Conservation (phyloP, 1,140 invertebrate genomes). For the Drosophila bocki region DNA sequence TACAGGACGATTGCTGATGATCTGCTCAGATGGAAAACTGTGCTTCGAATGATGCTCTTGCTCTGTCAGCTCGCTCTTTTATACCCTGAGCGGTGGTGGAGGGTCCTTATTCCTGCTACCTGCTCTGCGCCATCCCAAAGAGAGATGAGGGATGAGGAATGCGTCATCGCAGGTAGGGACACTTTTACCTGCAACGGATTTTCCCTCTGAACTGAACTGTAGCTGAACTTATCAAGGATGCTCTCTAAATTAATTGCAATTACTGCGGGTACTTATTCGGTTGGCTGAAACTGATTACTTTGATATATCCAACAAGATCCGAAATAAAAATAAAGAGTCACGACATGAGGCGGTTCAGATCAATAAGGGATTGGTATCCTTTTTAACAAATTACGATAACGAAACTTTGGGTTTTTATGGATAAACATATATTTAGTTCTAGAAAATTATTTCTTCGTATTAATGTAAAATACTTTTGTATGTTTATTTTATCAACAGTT, state of each 20-base stretch:
- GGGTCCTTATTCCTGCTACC: constrained; percentile 15
- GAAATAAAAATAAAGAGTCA: constrained; percentile 26
- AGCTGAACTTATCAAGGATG: constrained; percentile 20
- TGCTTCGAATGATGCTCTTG: constrained; percentile 53
- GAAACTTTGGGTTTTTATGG: too few relatives aligned
- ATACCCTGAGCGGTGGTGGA: constrained; percentile 39
- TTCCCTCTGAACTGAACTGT: constrained; percentile 14
- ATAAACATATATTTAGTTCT: background rate
- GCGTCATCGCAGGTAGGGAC: constrained; percentile 35
- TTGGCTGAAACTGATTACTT: constrained; percentile 19
- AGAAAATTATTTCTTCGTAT: background rate
- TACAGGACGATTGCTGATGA: constrained; percentile 14
- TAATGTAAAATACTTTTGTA: too few relatives aligned
- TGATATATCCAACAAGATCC: constrained; percentile 29
- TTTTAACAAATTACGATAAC: constrained; percentile 28
- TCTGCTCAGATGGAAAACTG: constrained; percentile 47
- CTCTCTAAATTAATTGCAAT: constrained; percentile 42
- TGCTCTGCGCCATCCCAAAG: background rate
- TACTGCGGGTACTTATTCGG: constrained; percentile 28
- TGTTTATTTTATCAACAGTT: too few relatives aligned
- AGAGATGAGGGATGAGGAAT: constrained; percentile 16
- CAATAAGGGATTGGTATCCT: constrained; percentile 16
- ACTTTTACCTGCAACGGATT: constrained; percentile 25
- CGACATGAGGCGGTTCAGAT: constrained; percentile 1
- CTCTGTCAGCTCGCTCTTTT: constrained; percentile 32